Evolutionary conservation across 2,888 invertebrate genomes (phyloP), one percentile per base, ranked within the genome.

Genomic region (Melieria omissa): DNA sequence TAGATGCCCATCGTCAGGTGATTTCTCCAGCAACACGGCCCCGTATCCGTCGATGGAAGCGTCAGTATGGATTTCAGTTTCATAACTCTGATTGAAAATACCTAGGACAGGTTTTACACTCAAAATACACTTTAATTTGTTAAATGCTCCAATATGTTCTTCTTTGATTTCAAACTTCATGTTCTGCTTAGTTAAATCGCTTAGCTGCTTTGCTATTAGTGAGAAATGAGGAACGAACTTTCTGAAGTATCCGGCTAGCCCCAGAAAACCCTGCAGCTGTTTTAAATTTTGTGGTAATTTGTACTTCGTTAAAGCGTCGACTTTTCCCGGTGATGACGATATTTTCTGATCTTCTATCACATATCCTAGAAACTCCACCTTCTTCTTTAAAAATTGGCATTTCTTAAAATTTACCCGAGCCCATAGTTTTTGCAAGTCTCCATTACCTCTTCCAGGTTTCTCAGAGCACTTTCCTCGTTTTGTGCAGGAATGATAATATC

Each of bases 181-280:
- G 46, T 78, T 70, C 46, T 78, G 77, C 72, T 73, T 72, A 46
- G 52, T 73, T 29, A 75, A 29, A 46, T 78, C 74, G 10, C 77
- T 77, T 45, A 80, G 63, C 5, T 78, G 80, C 44, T 70, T 75
- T 4, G 77, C 78, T 58, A 80, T 70, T 4, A 72, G 14, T 0
- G 78, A 76, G 71, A 76, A 82, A 62, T 76, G 62, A n/a, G 74
- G 63, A 3, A 80, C 76, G 71, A 80, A 81, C 47, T 77, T 78
- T 16, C 81, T 58, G 60, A 82, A 83, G 58, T 78, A 80, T 6
- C 79, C 77, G 7, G 79, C 78, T 60, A 84, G 63, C 0, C 82
- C 83, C 6, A 83, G 57, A 68, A 82, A 83, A 66, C 80, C 79
- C 44, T 79, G 73, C 1, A 83, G 62, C 60, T 82, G 76, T 42